A percentile compares a stretch with the other conserved stretches of the same genome.
phyloP scores from a whole-genome alignment of 2,888 invertebrate species.

The Pterobdella sp. region DNA sequence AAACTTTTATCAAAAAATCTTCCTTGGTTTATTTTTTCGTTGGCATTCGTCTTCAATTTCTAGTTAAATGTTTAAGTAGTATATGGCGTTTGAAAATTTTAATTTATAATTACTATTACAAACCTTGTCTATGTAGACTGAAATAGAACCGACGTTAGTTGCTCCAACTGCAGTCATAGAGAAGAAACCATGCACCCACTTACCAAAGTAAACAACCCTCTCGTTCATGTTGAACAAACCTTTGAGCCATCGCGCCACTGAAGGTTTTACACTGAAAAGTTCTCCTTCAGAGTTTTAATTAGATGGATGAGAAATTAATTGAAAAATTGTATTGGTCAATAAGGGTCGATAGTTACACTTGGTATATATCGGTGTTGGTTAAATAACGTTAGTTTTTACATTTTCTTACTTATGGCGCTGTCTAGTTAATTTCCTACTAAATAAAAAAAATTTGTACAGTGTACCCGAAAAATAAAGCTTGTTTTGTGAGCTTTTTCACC shows the following conservation, averaged over 20 bases:
- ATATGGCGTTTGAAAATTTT: no score
- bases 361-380: no score
- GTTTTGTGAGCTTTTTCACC: no score
- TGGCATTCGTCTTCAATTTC: slow-evolving; percentile 33
- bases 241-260: slow-evolving; percentile 75
- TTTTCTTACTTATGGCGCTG: no score
- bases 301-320: background rate
- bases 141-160: slow-evolving; percentile 92
- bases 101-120: no score
- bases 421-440: no score
- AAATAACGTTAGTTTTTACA: no score
- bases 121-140: slow-evolving; percentile 74
- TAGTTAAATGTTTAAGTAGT: slow-evolving; percentile 23
- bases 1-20: slow-evolving; percentile 14
- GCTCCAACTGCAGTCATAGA: slow-evolving; percentile 94
- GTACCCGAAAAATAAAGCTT: no score
- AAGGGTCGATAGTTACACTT: no score
- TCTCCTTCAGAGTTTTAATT: slow-evolving; percentile 57
- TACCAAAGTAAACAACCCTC: slow-evolving; percentile 78
- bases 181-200: slow-evolving; percentile 91
- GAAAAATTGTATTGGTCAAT: background rate
- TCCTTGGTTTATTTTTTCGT: slow-evolving; percentile 2
- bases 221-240: slow-evolving; percentile 90
- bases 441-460: no score
- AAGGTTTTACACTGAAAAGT: slow-evolving; percentile 83